Base-by-base conservation (phyloP, 1,140 invertebrate species). In the Pseudomyrmex concolor region DNA sequence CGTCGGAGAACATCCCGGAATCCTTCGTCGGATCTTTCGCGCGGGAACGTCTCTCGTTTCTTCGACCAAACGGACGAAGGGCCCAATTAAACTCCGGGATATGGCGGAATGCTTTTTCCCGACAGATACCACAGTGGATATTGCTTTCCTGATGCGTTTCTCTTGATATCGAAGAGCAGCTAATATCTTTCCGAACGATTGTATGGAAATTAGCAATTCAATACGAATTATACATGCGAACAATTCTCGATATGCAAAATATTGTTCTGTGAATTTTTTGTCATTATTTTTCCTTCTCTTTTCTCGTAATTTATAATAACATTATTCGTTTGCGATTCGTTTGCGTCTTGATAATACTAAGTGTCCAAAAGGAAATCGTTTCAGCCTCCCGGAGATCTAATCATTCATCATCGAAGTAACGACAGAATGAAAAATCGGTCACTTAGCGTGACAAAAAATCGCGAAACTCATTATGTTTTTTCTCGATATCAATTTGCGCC, bases 51-150 rank as follows among this genome's bases (percentile, higher is more conserved):
- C 34, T 34, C 34, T n/a, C 48, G 19, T 71, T 5, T 63, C 22
- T 34, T 62, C 68, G 50, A 13, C 45, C 17, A 43, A 12, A 51
- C 34, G 15, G 25, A 4, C 51, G 50, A 13, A 17, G 19, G 34
- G 3, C 17, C 59, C 59, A 74, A 82, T 82, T 82, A 74, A 74
- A 72, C 13, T 74, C 64, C 60, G 50, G 3, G 9, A 74, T 80
- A 80, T 71, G 76, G 76, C 54, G 76, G 54, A 80, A 80, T 80
- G 76, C 66, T 80, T n/a, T 80, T 71, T 66, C 76, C 17, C 43
- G 60, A 22, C 43, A 59, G 76, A 80, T 80, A 71, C 17, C 64
- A 25, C 19, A 12, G 13, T 51, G 34, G 22, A 9, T 25, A 66
- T 60, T 67, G 54, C 76, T 12, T 70, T 34, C 43, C 45, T 45